Base-by-base conservation (phyloP, 2,888 invertebrate species). In the Proisotoma minuta region DNA sequence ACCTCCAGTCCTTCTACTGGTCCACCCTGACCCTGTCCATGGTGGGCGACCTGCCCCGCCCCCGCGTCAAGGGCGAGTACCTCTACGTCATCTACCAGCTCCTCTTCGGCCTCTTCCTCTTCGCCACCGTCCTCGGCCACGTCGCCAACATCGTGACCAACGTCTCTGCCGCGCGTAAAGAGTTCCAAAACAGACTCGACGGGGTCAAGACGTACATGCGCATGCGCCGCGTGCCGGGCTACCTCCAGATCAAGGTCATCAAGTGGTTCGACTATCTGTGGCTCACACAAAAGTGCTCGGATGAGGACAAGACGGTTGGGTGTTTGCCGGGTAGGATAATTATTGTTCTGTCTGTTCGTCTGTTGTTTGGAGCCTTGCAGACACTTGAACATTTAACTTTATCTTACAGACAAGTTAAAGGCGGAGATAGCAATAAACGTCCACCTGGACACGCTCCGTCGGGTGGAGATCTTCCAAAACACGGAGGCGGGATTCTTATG, bases 221-320 rank as follows among this genome's bases (percentile, higher is more conserved):
- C 70, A 91, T 97, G 89, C 84, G 97, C 57, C 84, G 95, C 74
- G 97, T 98, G 71, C 97, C 97, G 43, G 88, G 87, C 75, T 90
- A 93, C 79, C 84, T 98, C 65, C 96, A 98, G 80, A 91, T 94
- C 76, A 95, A 97, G 80, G 97, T 93, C 74, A 97, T 98, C 81
- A 94, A 95, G 80, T 98, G 97, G 97, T 98, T 97, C 81, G 97
- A 98, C 83, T 97, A 98, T 80, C 84, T 97, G 76, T 98, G 98
- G 97, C 86, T 96, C 76, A 95, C 95, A 73, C 96, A 98, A 82
- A 97, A 97, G 82, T 95, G 95, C 78, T 94, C 95, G 24, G 95
- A 97, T 78, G 97, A 98, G 79, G 96, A 97, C 79, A 89, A 88
- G 79, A 92, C 92, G 62, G 93, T 95, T 75, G 91, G 91, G 77